phyloP scores from a whole-genome alignment of 1,140 invertebrate genomes.

The Drusus annulatus region DNA sequence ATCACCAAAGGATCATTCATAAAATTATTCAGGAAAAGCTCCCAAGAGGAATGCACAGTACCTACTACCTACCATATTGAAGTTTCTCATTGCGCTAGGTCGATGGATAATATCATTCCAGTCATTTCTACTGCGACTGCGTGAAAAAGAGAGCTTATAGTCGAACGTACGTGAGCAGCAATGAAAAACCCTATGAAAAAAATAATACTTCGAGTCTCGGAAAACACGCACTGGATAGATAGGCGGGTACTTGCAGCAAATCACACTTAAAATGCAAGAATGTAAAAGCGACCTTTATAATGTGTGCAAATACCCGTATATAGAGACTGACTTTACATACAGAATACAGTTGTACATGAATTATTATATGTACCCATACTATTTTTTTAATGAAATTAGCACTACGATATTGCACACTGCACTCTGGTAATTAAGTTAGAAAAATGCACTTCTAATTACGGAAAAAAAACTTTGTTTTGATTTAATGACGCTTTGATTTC shows the following conservation, averaged over 20 bases:
- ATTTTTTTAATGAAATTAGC: too few species aligned
- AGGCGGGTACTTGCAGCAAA: neutral
- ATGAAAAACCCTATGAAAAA: neutral
- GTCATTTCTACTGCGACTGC: neutral
- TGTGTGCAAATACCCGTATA: constrained; percentile 41
- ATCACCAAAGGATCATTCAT: too few species aligned
- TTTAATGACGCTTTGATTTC: too few species aligned
- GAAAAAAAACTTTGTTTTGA: too few species aligned
- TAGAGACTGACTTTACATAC: neutral
- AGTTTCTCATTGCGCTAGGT: neutral
- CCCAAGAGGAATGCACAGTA: too few species aligned
- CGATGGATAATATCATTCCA: neutral
- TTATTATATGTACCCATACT: too few species aligned
- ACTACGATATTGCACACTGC: too few species aligned
- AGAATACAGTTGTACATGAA: too few species aligned
- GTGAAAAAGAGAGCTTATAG: constrained; percentile 1
- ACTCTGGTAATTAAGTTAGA: too few species aligned
- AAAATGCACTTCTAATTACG: too few species aligned
- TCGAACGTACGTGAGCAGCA: neutral
- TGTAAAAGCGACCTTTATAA: constrained; percentile 45
- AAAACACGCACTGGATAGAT: constrained; percentile 8
- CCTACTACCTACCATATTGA: neutral
- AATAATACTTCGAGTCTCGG: neutral
- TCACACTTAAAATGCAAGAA: constrained; percentile 46
- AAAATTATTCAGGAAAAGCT: too few species aligned